Conservation (phyloP, 2,888 invertebrate genomes). For the Tachina grossa region DNA sequence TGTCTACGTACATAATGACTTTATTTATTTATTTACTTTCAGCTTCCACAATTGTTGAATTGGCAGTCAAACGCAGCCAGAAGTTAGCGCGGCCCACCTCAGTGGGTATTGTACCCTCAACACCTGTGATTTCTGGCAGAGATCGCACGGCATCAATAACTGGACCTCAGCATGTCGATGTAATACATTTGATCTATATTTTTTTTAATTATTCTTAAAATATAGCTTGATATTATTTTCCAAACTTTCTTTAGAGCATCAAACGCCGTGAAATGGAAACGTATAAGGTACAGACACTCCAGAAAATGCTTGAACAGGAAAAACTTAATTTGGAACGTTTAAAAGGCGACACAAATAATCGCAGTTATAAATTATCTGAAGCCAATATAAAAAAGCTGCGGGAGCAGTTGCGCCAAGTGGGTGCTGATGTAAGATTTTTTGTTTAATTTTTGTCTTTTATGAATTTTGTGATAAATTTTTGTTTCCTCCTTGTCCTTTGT, state of each 20-base stretch:
- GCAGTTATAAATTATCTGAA: constrained; percentile 81
- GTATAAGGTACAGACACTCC: constrained; percentile 92
- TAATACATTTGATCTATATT: constrained; percentile 82
- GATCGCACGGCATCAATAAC: constrained; percentile 87
- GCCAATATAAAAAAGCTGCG: constrained; percentile 81
- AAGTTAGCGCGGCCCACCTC: constrained; percentile 83
- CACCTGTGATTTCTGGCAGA: constrained; percentile 83
- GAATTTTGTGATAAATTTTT: constrained; percentile 13
- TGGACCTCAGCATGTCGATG: constrained; percentile 94
- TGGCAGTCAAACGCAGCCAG: constrained; percentile 87
- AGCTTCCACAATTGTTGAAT: constrained; percentile 88
- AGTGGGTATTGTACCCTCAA: constrained; percentile 84
- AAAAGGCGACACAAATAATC: constrained; percentile 83
- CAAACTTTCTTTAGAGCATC: constrained; percentile 86
- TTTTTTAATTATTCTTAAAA: constrained; percentile 15
- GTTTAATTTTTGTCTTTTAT: background rate
- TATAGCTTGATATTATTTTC: background rate
- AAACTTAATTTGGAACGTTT: constrained; percentile 91
- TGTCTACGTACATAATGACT: background rate
- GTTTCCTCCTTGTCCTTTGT: constrained; percentile 38
- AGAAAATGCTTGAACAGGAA: constrained; percentile 95
- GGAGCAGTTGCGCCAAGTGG: constrained; percentile 82
- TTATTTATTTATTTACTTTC: constrained; percentile 3
- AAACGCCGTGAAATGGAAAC: constrained; percentile 92
- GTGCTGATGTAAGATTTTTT: constrained; percentile 81